Percentiles rank a stretch among this genome's conserved stretches.
These are phyloP conservation scores for Sandelia bainsii DNA, from an alignment of 2,797 vertebrate species.

Conservation along the genomic window DNA sequence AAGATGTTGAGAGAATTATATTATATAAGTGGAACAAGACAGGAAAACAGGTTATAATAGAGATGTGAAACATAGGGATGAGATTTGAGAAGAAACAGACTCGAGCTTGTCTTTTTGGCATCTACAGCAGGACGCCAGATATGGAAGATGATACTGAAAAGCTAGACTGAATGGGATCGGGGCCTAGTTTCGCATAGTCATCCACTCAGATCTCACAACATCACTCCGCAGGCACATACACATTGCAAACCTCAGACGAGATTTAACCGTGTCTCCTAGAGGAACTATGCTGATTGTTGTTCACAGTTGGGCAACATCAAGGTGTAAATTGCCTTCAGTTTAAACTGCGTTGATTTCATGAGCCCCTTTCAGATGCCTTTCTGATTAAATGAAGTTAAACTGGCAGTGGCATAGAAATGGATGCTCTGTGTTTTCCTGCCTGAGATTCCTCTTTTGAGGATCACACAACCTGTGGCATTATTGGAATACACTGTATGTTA, in stretches of 20 bases:
- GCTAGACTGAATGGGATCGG: slow-evolving; percentile 13
- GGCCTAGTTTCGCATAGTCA: slow-evolving; percentile 34
- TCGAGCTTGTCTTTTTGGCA: not conserved
- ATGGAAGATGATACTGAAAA: slow-evolving; percentile 27
- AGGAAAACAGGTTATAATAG: not conserved
- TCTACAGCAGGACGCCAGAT: slow-evolving; percentile 19
- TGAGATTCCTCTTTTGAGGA: slow-evolving; percentile 2
- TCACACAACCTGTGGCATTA: slow-evolving; percentile 8
- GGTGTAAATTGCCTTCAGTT: slow-evolving; percentile 57
- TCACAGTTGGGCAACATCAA: slow-evolving; percentile 35
- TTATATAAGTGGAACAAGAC: slow-evolving; percentile 14
- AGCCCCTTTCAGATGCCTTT: slow-evolving; percentile 16
- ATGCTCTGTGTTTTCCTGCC: slow-evolving; percentile 6
- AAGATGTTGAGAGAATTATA: slow-evolving; percentile 34
- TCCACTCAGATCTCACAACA: slow-evolving; percentile 44
- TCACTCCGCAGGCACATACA: slow-evolving; percentile 13
- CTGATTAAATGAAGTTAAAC: slow-evolving; percentile 22
- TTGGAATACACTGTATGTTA: slow-evolving; percentile 23
- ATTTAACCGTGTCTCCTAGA: slow-evolving; percentile 22
- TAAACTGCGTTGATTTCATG: slow-evolving; percentile 36
- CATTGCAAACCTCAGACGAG: slow-evolving; percentile 23
- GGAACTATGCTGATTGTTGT: slow-evolving; percentile 38
- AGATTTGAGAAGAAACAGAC: not conserved
- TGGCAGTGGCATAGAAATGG: slow-evolving; percentile 8
- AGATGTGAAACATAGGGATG: slow-evolving; percentile 10